Base-by-base conservation (phyloP, 2,113 vertebrate species). In the Mungos mungo region DNA sequence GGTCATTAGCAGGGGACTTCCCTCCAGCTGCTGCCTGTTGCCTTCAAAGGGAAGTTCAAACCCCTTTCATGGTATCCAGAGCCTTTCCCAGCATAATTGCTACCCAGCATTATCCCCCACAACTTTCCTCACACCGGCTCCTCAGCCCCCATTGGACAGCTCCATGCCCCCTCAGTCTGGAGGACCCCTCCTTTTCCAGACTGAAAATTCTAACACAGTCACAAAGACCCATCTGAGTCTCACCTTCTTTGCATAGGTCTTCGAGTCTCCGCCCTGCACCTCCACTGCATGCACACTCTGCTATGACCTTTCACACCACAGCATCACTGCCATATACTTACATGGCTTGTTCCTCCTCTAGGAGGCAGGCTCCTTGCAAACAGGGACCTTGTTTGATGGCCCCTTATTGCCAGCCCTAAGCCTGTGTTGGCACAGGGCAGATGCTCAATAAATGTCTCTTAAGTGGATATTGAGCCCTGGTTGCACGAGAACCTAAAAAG, bases 281-380 rank as follows among this genome's bases (percentile, higher is more conserved):
- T 71, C 38, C 2, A 9, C 2, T 6, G 45, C 14, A 9, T 45
- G 50, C 45, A 11, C 1, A 11, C 38, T 52, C 38, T 0, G 0
- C 35, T n/a, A 7, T n/a, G 76, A 14, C 29, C 21, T n/a, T 31
- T 21, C 87, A 41, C 10, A 50, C 3, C 0, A 15, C 27, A n/a
- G 6, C 2, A 14, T 33, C 52, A 11, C 3, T 8, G 6, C 38
- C 33, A 0, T 80, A 41, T 76, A 1, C 11, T 45, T 35, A 50
- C 79, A 6, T 0, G 11, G 29, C 41, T 71, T 82, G 2, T 54
- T 81, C 38, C 29, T 66, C 15, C 1, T 0, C 41, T 10, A 52
- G 33, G 31, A 38, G 29, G 57, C 3, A 4, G 45, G 14, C 38
- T 27, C 31, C 21, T 74, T 63, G 63, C 72, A 38, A 77, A 52